Evolutionary conservation across 2,113 vertebrate species (phyloP), one percentile per base, ranked within the genome.

Genomic region (Pagrus major): DNA sequence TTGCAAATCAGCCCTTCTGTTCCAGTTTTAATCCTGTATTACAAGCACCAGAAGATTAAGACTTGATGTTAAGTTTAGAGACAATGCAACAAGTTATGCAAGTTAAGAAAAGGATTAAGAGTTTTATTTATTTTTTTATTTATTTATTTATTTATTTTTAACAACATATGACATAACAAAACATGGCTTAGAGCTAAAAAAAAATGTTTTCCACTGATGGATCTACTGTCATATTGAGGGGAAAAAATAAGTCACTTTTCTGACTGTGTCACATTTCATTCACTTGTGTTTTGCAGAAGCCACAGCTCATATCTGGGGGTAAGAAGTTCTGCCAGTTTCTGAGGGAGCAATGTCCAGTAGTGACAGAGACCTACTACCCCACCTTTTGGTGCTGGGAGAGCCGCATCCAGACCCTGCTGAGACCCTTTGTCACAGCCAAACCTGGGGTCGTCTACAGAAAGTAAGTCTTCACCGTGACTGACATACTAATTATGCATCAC

Each of bases 331-430:
- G 91, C 92, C 95, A 95, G 78, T 99, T 99, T 89, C 96, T 99
- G 1, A 94, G 93, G 90, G 95, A 97, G 52, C 95, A 97, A 91
- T 99, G 98, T 82, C 98, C 98, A 0, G 96, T 99, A 55, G 96
- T 99, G 84, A 97, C 96, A 6, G 97, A 99, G 94, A 99, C 97
- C 9, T 99, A 99, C 89, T 99, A 99, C 88, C 98, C 98, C 47
- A 97, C 98, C 0, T 96, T 98, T 68, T 99, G 98, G 98, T 99
- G 98, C 96, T 99, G 97, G 97, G 98, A 99, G 93, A 96, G 97
- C 84, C 94, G 98, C 23, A 93, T 97, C 41, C 98, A 99, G 91
- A 99, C 98, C 0, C 92, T 99, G 64, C 94, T 99, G 71, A 96
- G 98, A 86, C 98, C 98, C 16, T 99, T 99, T 76, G 97, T 99